Evolutionary conservation across 2,113 vertebrate species (phyloP).

Genomic region (Anser brachyrhynchus): DNA sequence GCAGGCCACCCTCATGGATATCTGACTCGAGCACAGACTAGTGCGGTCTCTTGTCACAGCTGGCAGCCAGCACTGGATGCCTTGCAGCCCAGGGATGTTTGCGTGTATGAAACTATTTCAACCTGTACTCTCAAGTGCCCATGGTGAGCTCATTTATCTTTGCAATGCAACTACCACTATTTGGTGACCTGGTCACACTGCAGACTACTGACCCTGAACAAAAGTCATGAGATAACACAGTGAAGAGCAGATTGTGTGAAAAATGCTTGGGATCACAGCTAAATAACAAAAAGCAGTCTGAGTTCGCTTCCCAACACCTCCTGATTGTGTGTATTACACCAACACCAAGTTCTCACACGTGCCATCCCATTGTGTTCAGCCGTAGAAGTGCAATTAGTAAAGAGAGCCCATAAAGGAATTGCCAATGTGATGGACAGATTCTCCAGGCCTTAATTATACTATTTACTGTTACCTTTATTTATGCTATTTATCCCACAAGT

Average conservation of each 20-base stretch:
- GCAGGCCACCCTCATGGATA: too few relatives aligned
- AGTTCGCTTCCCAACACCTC: not conserved
- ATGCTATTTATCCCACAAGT: not conserved
- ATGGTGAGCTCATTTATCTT: not conserved
- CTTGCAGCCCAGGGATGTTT: not conserved
- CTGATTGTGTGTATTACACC: not conserved
- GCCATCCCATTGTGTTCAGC: not conserved
- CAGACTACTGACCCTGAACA: not conserved
- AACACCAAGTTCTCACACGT: accelerated
- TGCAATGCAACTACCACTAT: not conserved
- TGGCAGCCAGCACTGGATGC: not conserved
- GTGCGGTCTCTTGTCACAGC: not conserved
- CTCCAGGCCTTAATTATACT: not conserved
- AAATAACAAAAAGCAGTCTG: not conserved
- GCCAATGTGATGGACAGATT: not conserved
- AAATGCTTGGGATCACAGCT: not conserved
- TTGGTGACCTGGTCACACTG: not conserved
- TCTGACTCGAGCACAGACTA: accelerated
- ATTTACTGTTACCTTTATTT: not conserved
- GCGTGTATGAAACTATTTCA: not conserved
- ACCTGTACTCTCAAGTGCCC: not conserved
- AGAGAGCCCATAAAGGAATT: not conserved
- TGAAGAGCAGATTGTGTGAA: not conserved
- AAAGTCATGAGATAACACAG: not conserved
- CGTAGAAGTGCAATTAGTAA: not conserved